These are phyloP conservation scores for Lipotes vexillifer DNA, from an alignment of 2,113 vertebrate genomes.

Conservation along the genomic window DNA sequence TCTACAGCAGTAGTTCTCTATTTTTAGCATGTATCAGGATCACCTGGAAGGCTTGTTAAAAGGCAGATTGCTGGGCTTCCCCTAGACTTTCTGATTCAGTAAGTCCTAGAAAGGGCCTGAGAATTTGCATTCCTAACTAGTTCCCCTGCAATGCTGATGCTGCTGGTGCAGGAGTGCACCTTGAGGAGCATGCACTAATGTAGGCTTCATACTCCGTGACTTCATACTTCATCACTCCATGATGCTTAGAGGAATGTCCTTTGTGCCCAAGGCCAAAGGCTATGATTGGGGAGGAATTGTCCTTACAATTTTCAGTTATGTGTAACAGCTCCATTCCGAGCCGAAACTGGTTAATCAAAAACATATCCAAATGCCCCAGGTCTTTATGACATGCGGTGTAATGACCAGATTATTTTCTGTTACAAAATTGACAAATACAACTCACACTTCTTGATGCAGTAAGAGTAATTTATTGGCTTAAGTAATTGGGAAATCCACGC, in stretches of 20 bases:
- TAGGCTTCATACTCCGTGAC: fast-evolving
- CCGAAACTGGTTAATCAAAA: not conserved
- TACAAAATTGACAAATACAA: not conserved
- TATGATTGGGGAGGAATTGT: not conserved
- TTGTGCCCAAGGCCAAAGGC: not conserved
- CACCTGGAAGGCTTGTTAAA: not conserved
- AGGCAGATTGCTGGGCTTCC: not conserved
- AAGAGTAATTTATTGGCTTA: not conserved
- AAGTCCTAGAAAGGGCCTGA: not conserved
- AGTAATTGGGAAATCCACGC: not conserved
- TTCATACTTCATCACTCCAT: fast-evolving
- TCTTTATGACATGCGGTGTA: not conserved
- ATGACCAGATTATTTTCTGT: not conserved
- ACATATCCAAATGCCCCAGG: not conserved
- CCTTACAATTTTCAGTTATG: not conserved
- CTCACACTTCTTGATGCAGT: not conserved
- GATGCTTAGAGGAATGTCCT: not conserved
- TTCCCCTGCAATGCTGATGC: not conserved
- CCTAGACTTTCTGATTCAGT: not conserved
- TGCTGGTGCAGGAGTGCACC: not conserved
- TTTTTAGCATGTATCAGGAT: not conserved
- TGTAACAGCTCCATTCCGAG: not conserved
- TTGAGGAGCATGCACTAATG: not conserved
- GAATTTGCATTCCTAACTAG: not conserved
- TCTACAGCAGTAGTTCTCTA: not conserved